These are phyloP conservation scores for Drosophila incognita DNA, from an alignment of 2,888 invertebrate genomes.

Conservation along the genomic window DNA sequence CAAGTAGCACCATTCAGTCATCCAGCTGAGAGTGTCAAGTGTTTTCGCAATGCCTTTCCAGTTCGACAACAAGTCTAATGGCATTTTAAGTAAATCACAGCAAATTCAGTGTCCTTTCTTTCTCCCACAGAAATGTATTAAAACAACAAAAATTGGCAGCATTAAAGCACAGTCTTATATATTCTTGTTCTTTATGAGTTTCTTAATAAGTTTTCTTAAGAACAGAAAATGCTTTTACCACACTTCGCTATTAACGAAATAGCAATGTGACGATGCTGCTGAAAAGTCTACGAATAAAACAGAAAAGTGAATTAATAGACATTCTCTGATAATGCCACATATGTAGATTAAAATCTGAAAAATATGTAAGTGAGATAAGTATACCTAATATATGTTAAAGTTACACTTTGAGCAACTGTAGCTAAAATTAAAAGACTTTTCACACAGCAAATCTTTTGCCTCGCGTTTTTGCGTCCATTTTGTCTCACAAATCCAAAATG, in stretches of 20 bases:
- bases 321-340: neutral
- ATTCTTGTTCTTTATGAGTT: neutral
- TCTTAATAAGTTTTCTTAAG: neutral
- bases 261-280: neutral
- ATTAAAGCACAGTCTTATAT: neutral
- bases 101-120: constrained; percentile 28
- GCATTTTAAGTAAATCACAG: constrained; percentile 68
- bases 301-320: neutral
- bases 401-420: neutral
- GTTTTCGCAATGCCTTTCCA: constrained; percentile 48
- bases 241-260: neutral
- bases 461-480: neutral
- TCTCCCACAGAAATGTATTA: neutral
- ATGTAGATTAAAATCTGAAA: neutral
- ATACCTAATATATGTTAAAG: neutral
- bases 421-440: neutral
- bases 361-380: no score
- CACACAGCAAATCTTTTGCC: neutral
- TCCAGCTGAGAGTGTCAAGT: constrained; percentile 60
- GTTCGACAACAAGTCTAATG: constrained; percentile 61
- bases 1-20: constrained; percentile 57
- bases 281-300: neutral
- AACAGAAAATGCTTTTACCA: neutral
- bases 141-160: neutral
- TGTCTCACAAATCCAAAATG: constrained; percentile 16